Evolutionary conservation across 2,113 vertebrate genomes (phyloP).

Genomic region (Alosa alosa): DNA sequence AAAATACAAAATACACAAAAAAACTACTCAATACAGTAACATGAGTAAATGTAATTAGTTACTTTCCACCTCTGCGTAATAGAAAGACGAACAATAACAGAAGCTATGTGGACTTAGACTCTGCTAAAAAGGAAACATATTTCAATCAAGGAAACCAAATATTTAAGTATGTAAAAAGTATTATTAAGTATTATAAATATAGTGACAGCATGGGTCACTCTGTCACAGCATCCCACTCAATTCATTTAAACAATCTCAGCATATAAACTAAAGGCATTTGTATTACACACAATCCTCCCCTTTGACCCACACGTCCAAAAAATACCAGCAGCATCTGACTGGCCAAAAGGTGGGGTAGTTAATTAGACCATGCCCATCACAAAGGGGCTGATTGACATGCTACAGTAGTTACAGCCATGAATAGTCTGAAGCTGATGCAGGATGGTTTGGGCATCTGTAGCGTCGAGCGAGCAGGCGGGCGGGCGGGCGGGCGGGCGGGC

Average conservation of each 20-base stretch:
- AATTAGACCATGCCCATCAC: neutral
- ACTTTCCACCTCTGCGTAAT: no score
- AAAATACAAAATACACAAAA: no score
- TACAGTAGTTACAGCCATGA: conserved; percentile 4
- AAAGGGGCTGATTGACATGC: conserved; percentile 24
- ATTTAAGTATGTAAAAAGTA: no score
- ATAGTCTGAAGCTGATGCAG: conserved; percentile 45
- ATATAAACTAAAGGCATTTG: neutral
- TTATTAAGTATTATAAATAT: no score
- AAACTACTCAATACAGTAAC: no score
- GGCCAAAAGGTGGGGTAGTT: neutral
- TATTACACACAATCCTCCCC: neutral
- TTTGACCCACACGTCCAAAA: neutral
- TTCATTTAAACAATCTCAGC: neutral
- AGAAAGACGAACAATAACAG: no score
- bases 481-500: neutral
- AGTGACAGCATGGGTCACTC: no score
- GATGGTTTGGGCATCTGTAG: conserved; percentile 33
- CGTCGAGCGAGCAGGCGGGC: neutral
- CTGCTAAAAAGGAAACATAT: no score
- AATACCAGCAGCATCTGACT: neutral
- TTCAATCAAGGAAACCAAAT: no score
- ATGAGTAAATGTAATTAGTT: no score
- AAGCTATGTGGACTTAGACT: no score
- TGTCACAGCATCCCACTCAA: no score